Percentiles rank a stretch among this genome's conserved stretches.
These are phyloP conservation scores for Synergus laeviventris DNA, from an alignment of 2,888 invertebrate genomes.

Conservation along the genomic window DNA sequence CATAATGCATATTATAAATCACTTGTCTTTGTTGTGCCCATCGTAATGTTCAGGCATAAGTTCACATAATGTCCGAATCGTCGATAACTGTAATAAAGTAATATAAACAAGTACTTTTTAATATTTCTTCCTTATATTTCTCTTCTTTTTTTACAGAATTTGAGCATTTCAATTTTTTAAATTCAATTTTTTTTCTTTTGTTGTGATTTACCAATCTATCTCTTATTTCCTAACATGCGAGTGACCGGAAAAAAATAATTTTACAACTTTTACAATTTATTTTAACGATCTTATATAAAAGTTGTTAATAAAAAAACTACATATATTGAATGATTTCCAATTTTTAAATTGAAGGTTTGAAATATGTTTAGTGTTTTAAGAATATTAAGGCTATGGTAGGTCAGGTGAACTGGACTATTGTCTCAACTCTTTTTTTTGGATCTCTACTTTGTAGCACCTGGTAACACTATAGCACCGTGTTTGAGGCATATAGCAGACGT, in stretches of 20 bases:
- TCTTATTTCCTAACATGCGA: no score
- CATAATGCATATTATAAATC: conserved; percentile 30
- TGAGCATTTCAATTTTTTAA: no score
- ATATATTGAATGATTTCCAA: not conserved
- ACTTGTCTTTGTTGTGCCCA: conserved; percentile 63
- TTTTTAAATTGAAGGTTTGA: no score
- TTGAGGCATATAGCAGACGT: no score
- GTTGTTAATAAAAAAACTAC: not conserved
- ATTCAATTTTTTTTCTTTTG: no score
- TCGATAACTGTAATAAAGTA: conserved; percentile 70
- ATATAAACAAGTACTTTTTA: conserved; percentile 51
- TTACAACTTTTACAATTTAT: not conserved
- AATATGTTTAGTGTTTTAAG: no score
- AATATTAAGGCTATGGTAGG: no score
- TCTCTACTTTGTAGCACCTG: no score
- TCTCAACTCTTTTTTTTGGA: no score
- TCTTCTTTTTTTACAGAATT: not conserved
- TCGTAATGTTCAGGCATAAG: conserved; percentile 67
- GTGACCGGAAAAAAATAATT: conserved; percentile 6
- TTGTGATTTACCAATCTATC: no score
- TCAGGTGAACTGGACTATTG: no score
- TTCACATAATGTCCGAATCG: conserved; percentile 68
- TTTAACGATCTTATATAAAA: conserved; percentile 21
- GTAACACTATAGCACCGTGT: no score
- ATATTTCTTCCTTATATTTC: not conserved